phyloP scores from a whole-genome alignment of 2,888 invertebrate species.

The Axea sp. region DNA sequence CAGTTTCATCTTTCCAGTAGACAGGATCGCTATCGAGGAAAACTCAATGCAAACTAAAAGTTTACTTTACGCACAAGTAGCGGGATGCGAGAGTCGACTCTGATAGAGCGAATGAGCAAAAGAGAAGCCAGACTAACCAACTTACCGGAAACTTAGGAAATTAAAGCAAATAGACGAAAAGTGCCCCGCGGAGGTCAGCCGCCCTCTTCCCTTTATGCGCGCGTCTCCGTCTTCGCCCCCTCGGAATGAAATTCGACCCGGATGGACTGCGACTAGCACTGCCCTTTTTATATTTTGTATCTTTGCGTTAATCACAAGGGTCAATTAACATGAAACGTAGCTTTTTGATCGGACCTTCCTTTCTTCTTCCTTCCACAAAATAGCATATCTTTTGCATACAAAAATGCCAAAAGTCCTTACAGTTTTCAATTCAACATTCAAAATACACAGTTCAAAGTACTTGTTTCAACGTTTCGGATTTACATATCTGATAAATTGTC shows the following conservation, averaged over 20 bases:
- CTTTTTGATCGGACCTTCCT: no score
- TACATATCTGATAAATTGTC: no score
- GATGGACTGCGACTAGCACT: slow-evolving; percentile 23
- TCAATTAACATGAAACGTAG: slow-evolving; percentile 9
- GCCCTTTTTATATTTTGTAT: slow-evolving; percentile 34
- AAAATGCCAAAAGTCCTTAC: no score
- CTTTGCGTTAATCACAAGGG: slow-evolving; percentile 24
- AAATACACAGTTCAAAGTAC: no score
- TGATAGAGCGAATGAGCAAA: slow-evolving; percentile 9
- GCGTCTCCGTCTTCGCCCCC: slow-evolving; percentile 33
- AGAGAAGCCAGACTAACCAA: slow-evolving; percentile 71
- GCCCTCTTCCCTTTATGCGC: slow-evolving; percentile 32
- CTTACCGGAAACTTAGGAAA: slow-evolving; percentile 77
- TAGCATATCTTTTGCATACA: no score
- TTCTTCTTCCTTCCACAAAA: no score
- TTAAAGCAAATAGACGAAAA: slow-evolving; percentile 78
- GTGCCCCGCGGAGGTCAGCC: slow-evolving; percentile 75
- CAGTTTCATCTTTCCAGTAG: slow-evolving; percentile 57
- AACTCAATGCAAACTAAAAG: slow-evolving; percentile 58
- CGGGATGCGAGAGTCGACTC: slow-evolving; percentile 44
- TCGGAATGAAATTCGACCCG: slow-evolving; percentile 68
- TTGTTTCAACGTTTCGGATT: no score
- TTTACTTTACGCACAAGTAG: slow-evolving; percentile 64
- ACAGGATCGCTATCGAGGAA: slow-evolving; percentile 52
- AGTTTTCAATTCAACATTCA: no score